Conservation (phyloP, 2,797 vertebrate genomes). For the Macrochelys suwanniensis region DNA sequence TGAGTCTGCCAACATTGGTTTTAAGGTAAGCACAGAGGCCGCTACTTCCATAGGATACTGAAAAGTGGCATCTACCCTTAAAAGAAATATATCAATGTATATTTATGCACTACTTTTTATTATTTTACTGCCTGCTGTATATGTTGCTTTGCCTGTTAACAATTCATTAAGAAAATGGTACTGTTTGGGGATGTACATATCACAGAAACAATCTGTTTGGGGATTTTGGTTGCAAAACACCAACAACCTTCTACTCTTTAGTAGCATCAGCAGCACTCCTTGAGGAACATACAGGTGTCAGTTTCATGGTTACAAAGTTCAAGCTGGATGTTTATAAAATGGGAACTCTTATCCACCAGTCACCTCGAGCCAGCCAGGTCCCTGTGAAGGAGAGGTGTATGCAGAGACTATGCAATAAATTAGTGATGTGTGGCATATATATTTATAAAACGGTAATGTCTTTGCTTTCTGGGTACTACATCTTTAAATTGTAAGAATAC, state of each 20-base stretch:
- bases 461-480: not conserved
- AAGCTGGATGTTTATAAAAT: not conserved
- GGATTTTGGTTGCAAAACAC: not conserved
- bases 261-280: not conserved
- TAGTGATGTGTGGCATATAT: too few species aligned
- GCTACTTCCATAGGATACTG: slow-evolving; percentile 7
- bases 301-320: not conserved
- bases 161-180: not conserved
- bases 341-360: not conserved
- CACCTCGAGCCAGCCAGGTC: not conserved
- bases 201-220: not conserved
- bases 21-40: not conserved
- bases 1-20: not conserved
- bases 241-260: accelerated
- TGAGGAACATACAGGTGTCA: accelerated
- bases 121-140: not conserved
- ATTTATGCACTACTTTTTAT: not conserved
- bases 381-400: not conserved
- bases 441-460: not conserved
- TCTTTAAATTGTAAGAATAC: not conserved
- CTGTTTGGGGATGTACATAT: accelerated
- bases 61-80: not conserved
- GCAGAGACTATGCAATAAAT: not conserved
- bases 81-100: not conserved
- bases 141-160: not conserved